These are phyloP conservation scores for Phymatocera aterrima DNA, from an alignment of 2,888 invertebrate species.

Conservation along the genomic window DNA sequence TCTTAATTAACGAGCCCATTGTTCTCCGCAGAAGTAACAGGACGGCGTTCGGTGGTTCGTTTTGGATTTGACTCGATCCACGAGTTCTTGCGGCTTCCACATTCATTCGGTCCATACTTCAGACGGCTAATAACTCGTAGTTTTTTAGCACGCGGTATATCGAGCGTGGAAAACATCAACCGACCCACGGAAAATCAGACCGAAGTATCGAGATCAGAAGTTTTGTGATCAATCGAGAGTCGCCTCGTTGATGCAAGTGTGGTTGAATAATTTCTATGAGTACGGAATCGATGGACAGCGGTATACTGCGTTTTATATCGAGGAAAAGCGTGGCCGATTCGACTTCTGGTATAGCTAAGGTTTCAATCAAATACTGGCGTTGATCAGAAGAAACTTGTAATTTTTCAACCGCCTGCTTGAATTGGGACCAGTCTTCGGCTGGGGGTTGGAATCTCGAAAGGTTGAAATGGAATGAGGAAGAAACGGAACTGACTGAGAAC, in stretches of 20 bases:
- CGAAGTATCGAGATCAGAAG: too few species aligned
- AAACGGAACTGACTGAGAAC: slow-evolving; percentile 45
- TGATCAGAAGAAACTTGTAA: slow-evolving; percentile 35
- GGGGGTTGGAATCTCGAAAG: not conserved
- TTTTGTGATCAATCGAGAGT: too few species aligned
- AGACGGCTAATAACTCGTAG: not conserved
- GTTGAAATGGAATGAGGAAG: slow-evolving; percentile 14
- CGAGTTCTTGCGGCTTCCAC: not conserved
- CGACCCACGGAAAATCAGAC: too few species aligned
- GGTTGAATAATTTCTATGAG: too few species aligned
- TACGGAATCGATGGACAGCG: not conserved
- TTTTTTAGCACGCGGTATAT: not conserved
- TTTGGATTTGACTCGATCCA: slow-evolving; percentile 56
- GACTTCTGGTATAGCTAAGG: not conserved
- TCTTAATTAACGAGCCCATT: slow-evolving; percentile 88
- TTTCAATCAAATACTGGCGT: not conserved
- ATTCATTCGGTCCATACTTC: slow-evolving; percentile 4
- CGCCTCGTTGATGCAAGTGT: too few species aligned
- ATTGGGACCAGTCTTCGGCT: not conserved
- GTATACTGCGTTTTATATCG: not conserved
- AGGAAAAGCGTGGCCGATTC: not conserved
- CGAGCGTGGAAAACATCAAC: not conserved
- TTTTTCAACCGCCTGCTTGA: slow-evolving; percentile 45
- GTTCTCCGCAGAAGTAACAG: slow-evolving; percentile 81
- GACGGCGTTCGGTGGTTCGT: slow-evolving; percentile 79